phyloP scores from a whole-genome alignment of 2,888 invertebrate genomes.

The Horisme vitalbata region DNA sequence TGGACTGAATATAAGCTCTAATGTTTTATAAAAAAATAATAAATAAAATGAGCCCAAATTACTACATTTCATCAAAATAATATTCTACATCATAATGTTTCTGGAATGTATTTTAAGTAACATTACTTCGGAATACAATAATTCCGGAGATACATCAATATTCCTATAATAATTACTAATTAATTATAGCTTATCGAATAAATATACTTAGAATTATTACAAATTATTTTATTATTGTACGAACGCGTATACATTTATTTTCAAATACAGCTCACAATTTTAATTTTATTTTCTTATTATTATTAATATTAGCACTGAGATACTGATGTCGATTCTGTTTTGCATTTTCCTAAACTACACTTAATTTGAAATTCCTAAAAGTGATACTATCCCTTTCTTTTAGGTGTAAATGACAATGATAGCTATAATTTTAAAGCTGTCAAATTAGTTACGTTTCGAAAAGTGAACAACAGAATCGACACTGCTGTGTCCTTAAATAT shows the following conservation, averaged over 20 bases:
- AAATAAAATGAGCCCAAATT: constrained; percentile 23
- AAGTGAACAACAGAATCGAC: too few relatives aligned
- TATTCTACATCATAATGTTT: constrained; percentile 37
- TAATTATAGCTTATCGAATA: constrained; percentile 66
- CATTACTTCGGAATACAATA: constrained; percentile 36
- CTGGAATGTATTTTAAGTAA: constrained; percentile 47
- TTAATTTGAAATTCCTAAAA: too few relatives aligned
- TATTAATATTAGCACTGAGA: constrained; percentile 32
- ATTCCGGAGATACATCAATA: constrained; percentile 55
- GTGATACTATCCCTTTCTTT: too few relatives aligned
- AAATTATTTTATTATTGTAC: constrained; percentile 75
- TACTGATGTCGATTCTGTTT: too few relatives aligned
- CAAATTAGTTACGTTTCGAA: too few relatives aligned
- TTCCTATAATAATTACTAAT: constrained; percentile 53
- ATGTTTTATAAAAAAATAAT: constrained; percentile 13
- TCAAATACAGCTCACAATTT: constrained; percentile 72
- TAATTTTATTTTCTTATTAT: constrained; percentile 25
- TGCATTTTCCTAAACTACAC: constrained; percentile 22
- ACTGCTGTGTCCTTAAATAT: too few relatives aligned
- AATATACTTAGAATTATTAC: constrained; percentile 66
- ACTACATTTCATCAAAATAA: constrained; percentile 15
- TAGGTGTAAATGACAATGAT: too few relatives aligned
- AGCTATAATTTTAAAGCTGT: too few relatives aligned
- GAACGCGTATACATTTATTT: constrained; percentile 81
- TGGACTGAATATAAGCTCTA: constrained; percentile 35